Evolutionary conservation across 2,888 invertebrate species (phyloP).

Genomic region (Plemyria rubiginata): DNA sequence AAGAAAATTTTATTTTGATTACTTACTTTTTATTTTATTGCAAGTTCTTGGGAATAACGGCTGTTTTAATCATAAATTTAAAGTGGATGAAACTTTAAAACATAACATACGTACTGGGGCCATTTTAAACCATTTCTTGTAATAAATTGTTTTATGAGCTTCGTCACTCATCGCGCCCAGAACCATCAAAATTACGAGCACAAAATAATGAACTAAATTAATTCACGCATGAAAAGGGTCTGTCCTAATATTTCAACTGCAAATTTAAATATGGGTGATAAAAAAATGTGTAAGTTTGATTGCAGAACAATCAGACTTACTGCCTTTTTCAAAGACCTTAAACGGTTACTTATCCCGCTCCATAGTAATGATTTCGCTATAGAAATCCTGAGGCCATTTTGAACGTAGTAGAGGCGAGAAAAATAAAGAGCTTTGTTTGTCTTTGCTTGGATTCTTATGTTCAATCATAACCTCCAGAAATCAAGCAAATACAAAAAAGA

Average conservation of each 20-base stretch:
- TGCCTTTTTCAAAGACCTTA: no score
- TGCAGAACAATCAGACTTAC: background rate
- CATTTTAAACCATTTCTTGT: slow-evolving; percentile 28
- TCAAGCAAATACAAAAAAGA: no score
- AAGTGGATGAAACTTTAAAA: slow-evolving; percentile 33
- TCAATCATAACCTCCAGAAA: no score
- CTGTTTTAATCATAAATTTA: slow-evolving; percentile 40
- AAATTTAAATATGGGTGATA: background rate
- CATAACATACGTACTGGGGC: slow-evolving; percentile 28
- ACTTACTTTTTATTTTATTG: slow-evolving; percentile 50
- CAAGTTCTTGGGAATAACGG: slow-evolving; percentile 45
- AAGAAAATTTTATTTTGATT: slow-evolving; percentile 52
- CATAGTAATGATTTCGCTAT: no score
- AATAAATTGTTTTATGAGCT: slow-evolving; percentile 31
- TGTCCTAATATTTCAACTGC: background rate
- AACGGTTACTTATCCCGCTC: no score
- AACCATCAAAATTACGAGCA: slow-evolving; percentile 26
- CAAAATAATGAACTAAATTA: slow-evolving; percentile 25
- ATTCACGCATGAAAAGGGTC: slow-evolving; percentile 12
- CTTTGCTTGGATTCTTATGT: no score
- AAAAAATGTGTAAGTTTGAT: background rate
- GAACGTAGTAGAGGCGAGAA: no score
- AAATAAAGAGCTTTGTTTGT: no score
- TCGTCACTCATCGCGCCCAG: slow-evolving; percentile 26
- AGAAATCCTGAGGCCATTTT: no score